A percentile compares a stretch with the other conserved stretches of the same genome.
phyloP scores from a whole-genome alignment of 2,797 vertebrate genomes.

The Sebastes steindachneri region DNA sequence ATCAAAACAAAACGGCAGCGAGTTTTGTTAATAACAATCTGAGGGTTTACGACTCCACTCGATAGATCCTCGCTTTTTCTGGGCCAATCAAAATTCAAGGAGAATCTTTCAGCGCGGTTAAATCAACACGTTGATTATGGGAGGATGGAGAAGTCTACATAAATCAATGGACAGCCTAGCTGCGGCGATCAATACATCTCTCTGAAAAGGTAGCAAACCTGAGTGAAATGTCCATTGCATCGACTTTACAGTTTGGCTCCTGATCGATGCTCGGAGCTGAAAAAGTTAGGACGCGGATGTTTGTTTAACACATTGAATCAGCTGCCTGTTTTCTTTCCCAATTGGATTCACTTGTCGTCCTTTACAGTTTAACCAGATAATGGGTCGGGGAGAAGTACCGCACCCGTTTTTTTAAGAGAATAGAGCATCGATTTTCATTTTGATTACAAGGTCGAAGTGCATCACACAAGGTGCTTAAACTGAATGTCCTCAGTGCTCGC shows the following conservation, averaged over 20 bases:
- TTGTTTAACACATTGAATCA: conserved; percentile 64
- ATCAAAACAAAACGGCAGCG: conserved; percentile 36
- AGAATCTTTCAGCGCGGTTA: conserved; percentile 46
- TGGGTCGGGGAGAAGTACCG: conserved; percentile 42
- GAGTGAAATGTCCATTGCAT: conserved; percentile 79
- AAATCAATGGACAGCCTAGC: conserved; percentile 66
- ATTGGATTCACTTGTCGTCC: conserved; percentile 50
- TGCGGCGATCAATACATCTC: conserved; percentile 68
- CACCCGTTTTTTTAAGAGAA: conserved; percentile 42
- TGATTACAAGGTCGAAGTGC: conserved; percentile 70
- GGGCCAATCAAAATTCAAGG: conserved; percentile 69
- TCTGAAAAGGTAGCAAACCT: conserved; percentile 79
- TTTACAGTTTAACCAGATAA: conserved; percentile 59
- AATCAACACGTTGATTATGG: conserved; percentile 68
- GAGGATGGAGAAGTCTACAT: conserved; percentile 49
- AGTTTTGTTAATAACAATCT: conserved; percentile 34
- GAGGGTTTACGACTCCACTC: conserved; percentile 10
- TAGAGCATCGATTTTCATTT: conserved; percentile 65
- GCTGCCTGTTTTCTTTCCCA: conserved; percentile 62
- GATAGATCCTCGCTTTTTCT: conserved; percentile 22
- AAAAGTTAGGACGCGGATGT: conserved; percentile 53
- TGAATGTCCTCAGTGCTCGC: conserved; percentile 60
- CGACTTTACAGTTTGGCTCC: conserved; percentile 72
- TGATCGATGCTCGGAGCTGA: conserved; percentile 63
- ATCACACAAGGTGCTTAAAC: conserved; percentile 69